Evolutionary conservation across 2,113 vertebrate species (phyloP).

Genomic region (Narcine bancroftii): DNA sequence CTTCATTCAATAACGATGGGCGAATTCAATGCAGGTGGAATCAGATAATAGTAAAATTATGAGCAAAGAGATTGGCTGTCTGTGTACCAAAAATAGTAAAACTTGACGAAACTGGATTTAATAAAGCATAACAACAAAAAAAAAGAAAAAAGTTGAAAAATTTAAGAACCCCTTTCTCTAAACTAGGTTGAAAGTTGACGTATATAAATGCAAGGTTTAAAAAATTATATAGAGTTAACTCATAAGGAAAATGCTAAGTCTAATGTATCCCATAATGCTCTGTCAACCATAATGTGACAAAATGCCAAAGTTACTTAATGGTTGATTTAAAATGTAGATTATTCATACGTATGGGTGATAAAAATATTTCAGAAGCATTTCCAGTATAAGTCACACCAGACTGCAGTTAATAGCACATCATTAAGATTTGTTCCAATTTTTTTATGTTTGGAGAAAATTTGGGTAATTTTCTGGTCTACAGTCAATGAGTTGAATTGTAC

Average conservation of each 20-base stretch:
- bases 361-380: neutral
- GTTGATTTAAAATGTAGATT: neutral
- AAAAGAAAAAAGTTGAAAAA: too few relatives aligned
- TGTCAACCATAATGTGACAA: neutral
- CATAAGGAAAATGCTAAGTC: slow-evolving; percentile 7
- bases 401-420: neutral
- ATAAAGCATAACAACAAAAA: too few relatives aligned
- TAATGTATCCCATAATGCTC: neutral
- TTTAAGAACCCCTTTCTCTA: too few relatives aligned
- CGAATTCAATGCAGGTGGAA: too few relatives aligned
- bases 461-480: neutral
- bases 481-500: neutral
- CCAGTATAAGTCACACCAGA: neutral
- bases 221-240: slow-evolving; percentile 14
- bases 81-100: too few relatives aligned
- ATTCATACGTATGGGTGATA: neutral
- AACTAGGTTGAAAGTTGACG: too few relatives aligned
- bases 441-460: neutral
- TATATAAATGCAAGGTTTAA: neutral
- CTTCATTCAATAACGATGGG: too few relatives aligned
- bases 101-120: too few relatives aligned
- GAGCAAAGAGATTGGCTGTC: too few relatives aligned
- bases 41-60: too few relatives aligned
- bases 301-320: neutral
- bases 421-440: neutral